Conservation (phyloP, 2,113 vertebrate genomes). For the Cololabis saira region DNA sequence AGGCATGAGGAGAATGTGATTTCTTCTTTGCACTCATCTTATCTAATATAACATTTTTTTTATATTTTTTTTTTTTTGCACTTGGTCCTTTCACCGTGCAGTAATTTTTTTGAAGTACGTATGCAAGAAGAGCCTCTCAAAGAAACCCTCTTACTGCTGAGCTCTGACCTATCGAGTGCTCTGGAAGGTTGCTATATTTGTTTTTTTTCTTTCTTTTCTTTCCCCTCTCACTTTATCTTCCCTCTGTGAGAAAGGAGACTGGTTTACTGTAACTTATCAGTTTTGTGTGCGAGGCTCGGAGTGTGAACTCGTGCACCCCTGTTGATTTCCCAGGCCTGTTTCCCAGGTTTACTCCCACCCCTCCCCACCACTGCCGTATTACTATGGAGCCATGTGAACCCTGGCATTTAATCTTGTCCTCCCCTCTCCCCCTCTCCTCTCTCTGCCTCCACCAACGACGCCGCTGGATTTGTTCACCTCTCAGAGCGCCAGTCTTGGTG, state of each 20-base stretch:
- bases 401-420: constrained; percentile 62
- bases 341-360: constrained; percentile 64
- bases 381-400: constrained; percentile 61
- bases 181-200: constrained; percentile 22
- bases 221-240: constrained; percentile 20
- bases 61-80: background rate
- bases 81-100: background rate
- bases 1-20: background rate
- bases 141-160: constrained; percentile 39
- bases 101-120: constrained; percentile 1
- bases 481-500: constrained; percentile 96
- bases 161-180: constrained; percentile 19
- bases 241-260: constrained; percentile 56
- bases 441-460: constrained; percentile 43
- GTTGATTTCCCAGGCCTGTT: constrained; percentile 76
- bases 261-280: constrained; percentile 67
- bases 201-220: constrained; percentile 18
- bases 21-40: no score
- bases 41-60: background rate
- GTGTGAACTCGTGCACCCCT: constrained; percentile 58
- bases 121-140: constrained; percentile 22
- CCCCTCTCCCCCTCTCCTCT: constrained; percentile 40
- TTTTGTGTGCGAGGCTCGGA: constrained; percentile 26
- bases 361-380: constrained; percentile 29
- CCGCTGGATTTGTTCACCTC: constrained; percentile 40